Base-by-base conservation (phyloP, 2,888 invertebrate genomes). In the Terebella lapidaria region DNA sequence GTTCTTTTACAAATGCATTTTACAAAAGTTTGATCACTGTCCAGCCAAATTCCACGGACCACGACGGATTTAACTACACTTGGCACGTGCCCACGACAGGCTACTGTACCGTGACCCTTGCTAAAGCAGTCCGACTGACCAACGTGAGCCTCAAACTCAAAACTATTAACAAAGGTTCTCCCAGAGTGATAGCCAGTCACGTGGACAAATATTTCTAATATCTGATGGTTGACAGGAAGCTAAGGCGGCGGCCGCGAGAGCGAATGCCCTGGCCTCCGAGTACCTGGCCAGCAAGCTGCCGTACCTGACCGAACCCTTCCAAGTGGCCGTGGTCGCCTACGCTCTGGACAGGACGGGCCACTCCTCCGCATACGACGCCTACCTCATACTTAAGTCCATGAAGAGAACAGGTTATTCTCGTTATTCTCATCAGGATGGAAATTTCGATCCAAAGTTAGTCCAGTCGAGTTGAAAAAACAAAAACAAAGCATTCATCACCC, bases 301-400 rank as follows among this genome's bases (percentile, higher is more conserved):
- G 5, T n/a, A 53, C n/a, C 3, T 60, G 18, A 10, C n/a, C 29
- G 55, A 55, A 30, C 30, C 35, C 10, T 35, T n/a, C 5, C 15
- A 35, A 5, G 26, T 55, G 55, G 29, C 55, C 5, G n/a, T 94
- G 30, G 90, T 90, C 0, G 89, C 94, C 0, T 91, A 93, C 80
- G 93, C 94, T 3, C 83, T 94, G 58, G 87, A 90, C 76, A 82
- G 87, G 70, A 87, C 88, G 4, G 18, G 47, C 24, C 42, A 51
- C 46, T 3, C 4, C 4, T 4, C 10, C 2, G 49, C 49, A 28
- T 24, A 30, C n/a, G 57, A 49, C n/a, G 60, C 56, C 2, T 60
- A 51, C 28, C 10, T 20, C 22, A 28, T 18, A 24, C 55, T 57
- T 5, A 59, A 47, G 45, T 18, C 18, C 30, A 30, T 58, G 58